Evolutionary conservation across 1,140 invertebrate species (phyloP).

Genomic region (roundworm (Caenorhabditis elegans)): DNA sequence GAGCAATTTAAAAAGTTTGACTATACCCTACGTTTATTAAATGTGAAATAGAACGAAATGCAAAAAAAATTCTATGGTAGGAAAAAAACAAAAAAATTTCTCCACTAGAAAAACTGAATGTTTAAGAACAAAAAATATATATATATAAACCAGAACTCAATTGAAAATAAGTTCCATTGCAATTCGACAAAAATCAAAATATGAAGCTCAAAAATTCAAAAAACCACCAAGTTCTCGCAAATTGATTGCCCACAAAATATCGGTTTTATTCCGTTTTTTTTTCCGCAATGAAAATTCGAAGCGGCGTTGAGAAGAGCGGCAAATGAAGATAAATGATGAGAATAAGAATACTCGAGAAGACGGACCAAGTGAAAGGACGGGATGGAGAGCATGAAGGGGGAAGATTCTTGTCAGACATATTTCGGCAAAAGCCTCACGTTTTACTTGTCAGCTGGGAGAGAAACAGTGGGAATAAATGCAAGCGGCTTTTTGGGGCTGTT

Average conservation of each 20-base stretch:
- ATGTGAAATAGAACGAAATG: no score
- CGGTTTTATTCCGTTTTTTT: no score
- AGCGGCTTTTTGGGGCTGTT: no score
- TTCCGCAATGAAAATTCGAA: neutral
- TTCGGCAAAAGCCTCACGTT: conserved; percentile 27
- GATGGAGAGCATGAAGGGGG: neutral
- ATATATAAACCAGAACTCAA: no score
- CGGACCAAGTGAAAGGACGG: neutral
- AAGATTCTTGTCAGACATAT: conserved; percentile 30
- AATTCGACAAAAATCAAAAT: no score
- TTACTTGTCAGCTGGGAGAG: conserved; percentile 11
- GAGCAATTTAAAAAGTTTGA: no score
- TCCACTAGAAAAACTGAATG: no score
- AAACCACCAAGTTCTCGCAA: neutral
- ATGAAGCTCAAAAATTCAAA: neutral
- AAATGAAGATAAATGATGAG: conserved; percentile 31
- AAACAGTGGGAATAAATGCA: neutral
- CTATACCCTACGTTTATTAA: no score
- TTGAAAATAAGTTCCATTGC: no score
- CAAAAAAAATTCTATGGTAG: no score
- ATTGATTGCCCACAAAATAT: neutral
- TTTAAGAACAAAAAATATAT: no score
- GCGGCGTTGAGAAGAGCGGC: neutral
- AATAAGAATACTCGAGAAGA: neutral
- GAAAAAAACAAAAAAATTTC: no score